phyloP scores from a whole-genome alignment of 2,113 vertebrate species.

The Saguinus midas region DNA sequence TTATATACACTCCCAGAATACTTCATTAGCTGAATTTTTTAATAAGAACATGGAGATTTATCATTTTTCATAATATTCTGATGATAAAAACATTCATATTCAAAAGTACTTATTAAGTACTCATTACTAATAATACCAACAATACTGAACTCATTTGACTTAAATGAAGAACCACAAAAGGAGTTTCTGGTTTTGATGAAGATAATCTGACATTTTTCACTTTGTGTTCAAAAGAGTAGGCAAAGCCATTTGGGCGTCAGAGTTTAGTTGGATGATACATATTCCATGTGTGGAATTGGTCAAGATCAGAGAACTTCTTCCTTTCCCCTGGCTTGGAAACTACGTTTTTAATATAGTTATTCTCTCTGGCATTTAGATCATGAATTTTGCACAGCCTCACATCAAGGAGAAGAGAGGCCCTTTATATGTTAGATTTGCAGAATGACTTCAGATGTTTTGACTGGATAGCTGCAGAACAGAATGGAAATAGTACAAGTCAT shows the following conservation, averaged over 20 bases:
- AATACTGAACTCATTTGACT: background rate
- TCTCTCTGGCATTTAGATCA: slow-evolving; percentile 34
- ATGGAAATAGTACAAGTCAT: background rate
- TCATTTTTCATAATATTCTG: slow-evolving; percentile 29
- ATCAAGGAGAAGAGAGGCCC: slow-evolving; percentile 47
- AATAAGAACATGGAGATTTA: background rate
- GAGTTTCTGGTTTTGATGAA: slow-evolving; percentile 8
- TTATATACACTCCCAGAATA: background rate
- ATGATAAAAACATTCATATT: slow-evolving; percentile 11
- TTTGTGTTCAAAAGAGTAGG: background rate
- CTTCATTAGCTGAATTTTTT: background rate
- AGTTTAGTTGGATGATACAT: background rate
- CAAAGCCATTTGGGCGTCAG: background rate
- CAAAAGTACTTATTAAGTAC: background rate
- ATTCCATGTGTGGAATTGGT: slow-evolving; percentile 37
- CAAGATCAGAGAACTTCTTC: slow-evolving; percentile 18
- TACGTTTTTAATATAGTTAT: slow-evolving; percentile 39
- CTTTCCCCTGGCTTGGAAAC: slow-evolving; percentile 34
- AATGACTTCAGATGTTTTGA: slow-evolving; percentile 54
- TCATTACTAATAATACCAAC: background rate
- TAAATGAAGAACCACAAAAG: slow-evolving; percentile 18
- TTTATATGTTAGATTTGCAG: slow-evolving; percentile 9
- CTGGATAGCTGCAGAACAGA: background rate
- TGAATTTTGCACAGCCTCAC: slow-evolving; percentile 46
- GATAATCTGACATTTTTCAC: background rate